phyloP scores from a whole-genome alignment of 1,140 invertebrate species.

The Pantala flavescens region DNA sequence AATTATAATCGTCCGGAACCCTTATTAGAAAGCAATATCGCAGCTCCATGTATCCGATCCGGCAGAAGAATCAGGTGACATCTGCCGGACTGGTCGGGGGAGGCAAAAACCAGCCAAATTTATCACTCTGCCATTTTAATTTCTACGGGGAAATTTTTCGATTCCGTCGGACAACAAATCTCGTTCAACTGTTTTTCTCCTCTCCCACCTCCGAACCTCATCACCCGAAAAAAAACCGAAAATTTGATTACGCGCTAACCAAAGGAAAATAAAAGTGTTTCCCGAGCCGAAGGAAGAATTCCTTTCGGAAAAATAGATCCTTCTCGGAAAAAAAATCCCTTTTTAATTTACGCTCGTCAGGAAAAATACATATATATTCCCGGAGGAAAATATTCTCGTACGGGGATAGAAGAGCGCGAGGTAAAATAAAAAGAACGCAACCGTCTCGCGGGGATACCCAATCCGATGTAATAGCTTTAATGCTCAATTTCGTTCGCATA shows the following conservation, averaged over 20 bases:
- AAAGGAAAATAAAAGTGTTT: not conserved
- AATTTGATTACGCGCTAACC: not conserved
- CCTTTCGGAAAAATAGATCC: not conserved
- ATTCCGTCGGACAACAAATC: not conserved
- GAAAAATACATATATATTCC: not conserved
- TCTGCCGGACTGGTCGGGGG: too few relatives aligned
- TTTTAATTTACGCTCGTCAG: not conserved
- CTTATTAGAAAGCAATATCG: too few relatives aligned
- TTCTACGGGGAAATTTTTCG: not conserved
- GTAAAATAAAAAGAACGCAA: not conserved
- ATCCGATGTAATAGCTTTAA: conserved; percentile 10
- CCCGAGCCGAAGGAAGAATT: not conserved
- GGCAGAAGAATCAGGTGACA: too few relatives aligned
- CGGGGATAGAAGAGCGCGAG: not conserved
- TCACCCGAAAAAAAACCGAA: not conserved
- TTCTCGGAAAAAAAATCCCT: not conserved
- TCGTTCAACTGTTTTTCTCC: not conserved
- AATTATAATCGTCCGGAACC: too few relatives aligned
- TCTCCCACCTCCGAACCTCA: not conserved
- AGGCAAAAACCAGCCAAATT: not conserved
- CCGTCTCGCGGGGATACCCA: not conserved
- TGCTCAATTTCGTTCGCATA: conserved; percentile 9
- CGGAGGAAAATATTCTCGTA: too few relatives aligned
- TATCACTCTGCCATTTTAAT: not conserved
- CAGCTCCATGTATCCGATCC: too few relatives aligned